phyloP scores from a whole-genome alignment of 2,113 vertebrate species.

The Thalassarche chlororhynchos region DNA sequence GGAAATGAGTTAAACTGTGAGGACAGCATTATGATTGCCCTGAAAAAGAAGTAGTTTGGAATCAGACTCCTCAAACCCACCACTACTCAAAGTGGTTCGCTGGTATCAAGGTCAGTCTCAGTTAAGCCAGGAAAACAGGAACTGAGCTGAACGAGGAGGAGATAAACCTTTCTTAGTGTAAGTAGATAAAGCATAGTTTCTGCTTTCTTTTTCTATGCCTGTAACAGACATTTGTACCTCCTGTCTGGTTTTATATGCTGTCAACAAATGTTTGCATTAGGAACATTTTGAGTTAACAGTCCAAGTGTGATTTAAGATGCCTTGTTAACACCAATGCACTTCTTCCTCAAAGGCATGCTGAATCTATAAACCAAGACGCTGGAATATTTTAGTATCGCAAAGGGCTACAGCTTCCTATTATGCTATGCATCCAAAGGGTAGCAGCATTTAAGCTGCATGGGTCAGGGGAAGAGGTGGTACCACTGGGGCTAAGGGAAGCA shows the following conservation, averaged over 20 bases:
- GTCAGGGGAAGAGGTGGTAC: neutral
- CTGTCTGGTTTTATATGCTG: neutral
- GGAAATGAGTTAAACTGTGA: neutral
- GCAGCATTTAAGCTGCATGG: neutral
- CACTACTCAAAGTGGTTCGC: neutral
- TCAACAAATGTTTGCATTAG: neutral
- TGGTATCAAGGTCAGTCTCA: neutral
- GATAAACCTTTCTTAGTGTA: neutral
- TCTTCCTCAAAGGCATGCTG: neutral
- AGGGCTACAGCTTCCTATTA: neutral
- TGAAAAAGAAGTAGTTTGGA: neutral
- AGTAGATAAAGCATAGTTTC: neutral
- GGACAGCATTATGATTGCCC: neutral
- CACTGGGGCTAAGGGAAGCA: neutral
- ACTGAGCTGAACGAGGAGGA: neutral
- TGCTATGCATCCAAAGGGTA: neutral
- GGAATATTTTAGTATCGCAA: neutral
- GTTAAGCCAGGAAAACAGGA: neutral
- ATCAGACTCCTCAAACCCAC: neutral
- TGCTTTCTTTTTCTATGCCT: neutral
- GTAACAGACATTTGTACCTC: neutral
- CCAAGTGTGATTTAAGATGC: neutral
- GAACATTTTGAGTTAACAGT: neutral
- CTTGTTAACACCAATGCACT: neutral
- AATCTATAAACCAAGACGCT: neutral